These are phyloP conservation scores for Eretmocerus hayati DNA, from an alignment of 2,888 invertebrate species.

Conservation along the genomic window DNA sequence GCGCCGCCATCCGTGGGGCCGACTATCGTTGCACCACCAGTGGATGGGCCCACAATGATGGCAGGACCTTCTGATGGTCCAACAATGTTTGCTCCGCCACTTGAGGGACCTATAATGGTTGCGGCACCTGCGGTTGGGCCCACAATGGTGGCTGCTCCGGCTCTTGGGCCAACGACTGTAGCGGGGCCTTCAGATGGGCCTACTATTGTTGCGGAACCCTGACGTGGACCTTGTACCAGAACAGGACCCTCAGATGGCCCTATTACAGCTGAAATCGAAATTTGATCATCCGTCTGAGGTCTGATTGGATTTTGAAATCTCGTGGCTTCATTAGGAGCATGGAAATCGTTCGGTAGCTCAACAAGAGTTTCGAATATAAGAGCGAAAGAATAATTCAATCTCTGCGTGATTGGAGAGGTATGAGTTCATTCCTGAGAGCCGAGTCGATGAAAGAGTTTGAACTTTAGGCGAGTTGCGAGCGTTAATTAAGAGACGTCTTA, in stretches of 20 bases:
- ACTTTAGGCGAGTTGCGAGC: no score
- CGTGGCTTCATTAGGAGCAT: no score
- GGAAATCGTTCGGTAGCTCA: no score
- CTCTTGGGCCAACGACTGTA: conserved; percentile 23
- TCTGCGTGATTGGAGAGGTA: no score
- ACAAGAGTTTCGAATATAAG: no score
- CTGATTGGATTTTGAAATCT: no score
- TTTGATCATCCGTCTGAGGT: no score
- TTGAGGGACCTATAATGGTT: conserved; percentile 22
- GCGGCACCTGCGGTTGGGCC: conserved; percentile 23
- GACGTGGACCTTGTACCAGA: conserved; percentile 19
- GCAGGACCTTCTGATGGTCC: conserved; percentile 31
- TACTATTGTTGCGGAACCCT: conserved; percentile 17
- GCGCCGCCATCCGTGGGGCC: conserved; percentile 24
- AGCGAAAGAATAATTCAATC: no score
- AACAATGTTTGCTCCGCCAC: conserved; percentile 10
- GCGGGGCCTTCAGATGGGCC: conserved; percentile 20
- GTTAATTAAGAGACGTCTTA: no score
- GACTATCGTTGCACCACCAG: conserved; percentile 23
- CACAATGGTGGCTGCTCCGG: conserved; percentile 27
- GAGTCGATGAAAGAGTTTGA: no score
- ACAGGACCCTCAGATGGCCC: conserved; percentile 17
- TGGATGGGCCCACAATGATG: conserved; percentile 40
- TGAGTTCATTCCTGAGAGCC: no score
- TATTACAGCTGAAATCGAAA: background rate